A percentile compares a stretch with the other conserved stretches of the same genome.
Evolutionary conservation across 2,113 vertebrate genomes (phyloP).

Genomic region (Gnathonemus echidnorhynchus): DNA sequence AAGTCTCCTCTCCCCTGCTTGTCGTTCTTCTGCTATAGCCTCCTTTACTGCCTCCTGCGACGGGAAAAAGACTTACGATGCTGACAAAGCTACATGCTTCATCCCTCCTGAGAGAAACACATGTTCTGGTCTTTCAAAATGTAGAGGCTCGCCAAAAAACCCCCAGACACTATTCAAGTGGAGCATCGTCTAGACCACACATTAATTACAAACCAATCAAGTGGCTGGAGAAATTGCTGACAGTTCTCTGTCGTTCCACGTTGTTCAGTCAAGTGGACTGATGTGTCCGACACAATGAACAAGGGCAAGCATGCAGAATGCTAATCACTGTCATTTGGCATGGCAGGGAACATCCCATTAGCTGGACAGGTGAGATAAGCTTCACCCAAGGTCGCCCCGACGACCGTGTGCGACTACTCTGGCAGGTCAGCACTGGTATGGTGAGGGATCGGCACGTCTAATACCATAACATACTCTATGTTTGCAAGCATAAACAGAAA

Average conservation of each 20-base stretch:
- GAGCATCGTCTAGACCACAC: not conserved
- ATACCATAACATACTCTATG: slow-evolving; percentile 12
- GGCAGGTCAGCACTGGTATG: not conserved
- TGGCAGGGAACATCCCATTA: not conserved
- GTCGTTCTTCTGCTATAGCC: slow-evolving; percentile 59
- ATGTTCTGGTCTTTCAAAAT: not conserved
- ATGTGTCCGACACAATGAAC: not conserved
- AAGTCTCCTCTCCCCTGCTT: slow-evolving; percentile 53
- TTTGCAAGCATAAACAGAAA: slow-evolving; percentile 17
- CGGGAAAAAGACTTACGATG: not conserved
- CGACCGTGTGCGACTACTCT: not conserved
- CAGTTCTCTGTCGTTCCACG: not conserved
- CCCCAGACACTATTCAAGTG: not conserved
- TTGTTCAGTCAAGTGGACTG: not conserved
- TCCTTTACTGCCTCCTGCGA: slow-evolving; percentile 59
- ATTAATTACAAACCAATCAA: not conserved
- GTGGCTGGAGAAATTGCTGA: not conserved
- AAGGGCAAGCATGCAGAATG: not conserved
- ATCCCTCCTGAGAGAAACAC: not conserved
- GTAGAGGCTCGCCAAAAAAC: not conserved
- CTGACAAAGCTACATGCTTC: not conserved
- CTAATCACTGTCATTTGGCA: not conserved
- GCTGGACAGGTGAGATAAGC: not conserved
- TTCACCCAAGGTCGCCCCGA: not conserved
- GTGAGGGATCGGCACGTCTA: not conserved